Evolutionary conservation across 2,888 invertebrate genomes (phyloP).

Genomic region (Aspidiotus rigidus): DNA sequence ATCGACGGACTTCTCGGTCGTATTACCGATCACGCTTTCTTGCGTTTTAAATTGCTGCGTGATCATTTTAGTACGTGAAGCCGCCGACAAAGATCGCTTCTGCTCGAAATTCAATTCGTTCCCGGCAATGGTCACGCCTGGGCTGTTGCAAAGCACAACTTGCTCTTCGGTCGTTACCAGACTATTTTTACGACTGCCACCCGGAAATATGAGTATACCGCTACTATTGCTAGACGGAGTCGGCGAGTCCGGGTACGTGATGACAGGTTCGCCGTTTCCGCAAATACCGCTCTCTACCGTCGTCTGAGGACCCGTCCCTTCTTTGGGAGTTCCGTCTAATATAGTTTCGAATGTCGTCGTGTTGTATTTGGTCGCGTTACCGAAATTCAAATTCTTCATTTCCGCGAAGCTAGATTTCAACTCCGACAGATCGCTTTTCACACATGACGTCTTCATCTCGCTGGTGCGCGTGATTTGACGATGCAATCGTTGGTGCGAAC

Average conservation of each 20-base stretch:
- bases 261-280: conserved; percentile 26
- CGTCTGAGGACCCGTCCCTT: not conserved
- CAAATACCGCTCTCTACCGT: not conserved
- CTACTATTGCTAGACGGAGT: conserved; percentile 12
- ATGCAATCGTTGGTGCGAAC: conserved; percentile 12
- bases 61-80: conserved; percentile 18
- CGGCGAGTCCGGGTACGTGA: conserved; percentile 35
- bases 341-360: conserved; percentile 12
- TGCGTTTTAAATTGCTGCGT: conserved; percentile 20
- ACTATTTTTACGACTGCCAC: conserved; percentile 20
- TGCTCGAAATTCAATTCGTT: conserved; percentile 22
- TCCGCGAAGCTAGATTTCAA: conserved; percentile 75
- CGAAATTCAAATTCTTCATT: conserved; percentile 60
- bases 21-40: conserved; percentile 4
- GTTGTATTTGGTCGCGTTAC: conserved; percentile 15
- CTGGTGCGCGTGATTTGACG: conserved; percentile 43
- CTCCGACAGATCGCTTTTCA: conserved; percentile 68
- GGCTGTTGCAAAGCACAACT: not conserved
- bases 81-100: conserved; percentile 17
- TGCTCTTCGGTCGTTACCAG: conserved; percentile 10
- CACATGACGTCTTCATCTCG: conserved; percentile 67
- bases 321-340: not conserved
- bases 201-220: conserved; percentile 15
- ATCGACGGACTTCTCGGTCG: conserved; percentile 14
- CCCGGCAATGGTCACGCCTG: not conserved